Evolutionary conservation across 2,113 vertebrate species (phyloP), one percentile per base, ranked within the genome.

Genomic region (Chrysochloris asiatica): DNA sequence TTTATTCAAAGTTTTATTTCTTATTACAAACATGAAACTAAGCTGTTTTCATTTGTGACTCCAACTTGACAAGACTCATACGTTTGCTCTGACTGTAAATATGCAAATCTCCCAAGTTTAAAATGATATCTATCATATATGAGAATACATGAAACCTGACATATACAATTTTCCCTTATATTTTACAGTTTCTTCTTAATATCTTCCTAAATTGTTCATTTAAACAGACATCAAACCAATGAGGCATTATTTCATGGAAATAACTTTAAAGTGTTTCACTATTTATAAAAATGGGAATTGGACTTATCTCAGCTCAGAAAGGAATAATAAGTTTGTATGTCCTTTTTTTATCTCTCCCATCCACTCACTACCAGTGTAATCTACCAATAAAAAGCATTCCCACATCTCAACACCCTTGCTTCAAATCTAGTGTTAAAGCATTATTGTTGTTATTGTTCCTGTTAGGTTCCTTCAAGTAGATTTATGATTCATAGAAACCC

Each of bases 121-220:
- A 82, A 91, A 52, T 22, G 78, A 2, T 26, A 85, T 90, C 38
- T 69, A 45, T 1, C 19, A 41, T 22, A 30, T 1, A 30, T 47
- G 61, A 89, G 28, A 41, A 45, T 83, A 78, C 83, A 47, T 65
- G 8, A 38, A 43, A 56, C 41, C 6, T 86, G 73, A 82, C 6
- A 38, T 17, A 38, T 26, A 77, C 6, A 76, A 65, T 3, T 24
- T 22, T 52, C 6, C 17, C 3, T 56, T 80, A 72, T 8, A 65
- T 80, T 75, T 85, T 54, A 52, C 95, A n/a, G 19, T 91, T 77
- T 94, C 82, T 83, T 33, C 59, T 90, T 88, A 80, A 83, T 81
- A 36, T 33, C 0, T 56, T 38, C n/a, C 56, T 90, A 71, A 91
- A 38, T 63, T 67, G 72, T 63, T 75, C 54, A 90, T 73, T 86